Evolutionary conservation across 2,888 invertebrate species (phyloP), one percentile per base, ranked within the genome.

Genomic region (Bhutanitis thaidina): DNA sequence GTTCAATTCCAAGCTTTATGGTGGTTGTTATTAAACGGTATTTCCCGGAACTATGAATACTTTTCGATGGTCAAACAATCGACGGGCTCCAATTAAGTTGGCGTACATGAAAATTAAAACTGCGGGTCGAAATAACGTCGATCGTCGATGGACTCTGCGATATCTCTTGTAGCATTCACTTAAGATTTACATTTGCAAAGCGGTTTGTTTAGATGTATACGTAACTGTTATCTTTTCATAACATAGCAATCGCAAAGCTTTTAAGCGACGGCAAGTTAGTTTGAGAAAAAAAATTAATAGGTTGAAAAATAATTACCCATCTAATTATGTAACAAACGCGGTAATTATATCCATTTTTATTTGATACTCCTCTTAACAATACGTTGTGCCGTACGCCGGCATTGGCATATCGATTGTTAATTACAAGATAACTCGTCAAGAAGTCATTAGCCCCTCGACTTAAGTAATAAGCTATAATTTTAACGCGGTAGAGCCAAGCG

Each of bases 371-470:
- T 46, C 49, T 30, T 46, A 54, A 51, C 43, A 49, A 49, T 48
- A 56, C 49, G 49, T 43, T 41, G 15, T n/a, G n/a, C n/a, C n/a
- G n/a, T n/a, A 41, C 47, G 43, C 29, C 46, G 43, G 20, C 43
- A 35, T 7, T 25, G 40, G 29, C 43, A 48, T 69, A 71, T 77
- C 67, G 66, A 65, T 71, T 74, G 72, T 69, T 79, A 79, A 78
- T 80, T 80, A 77, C 72, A 67, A 72, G 71, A 71, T 71, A 69
- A 69, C 67, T 69, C 62, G 65, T 65, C 65, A 66, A 67, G 63
- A 63, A 72, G 76, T 74, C 77, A 74, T 60, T 58, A 76, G 61
- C 74, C 74, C 62, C 62, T 56, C 59, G 62, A 57, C 53, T 55
- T 30, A 35, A 30, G 43, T 37, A 20, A 7, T 29, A 41, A 29